Conservation (phyloP, 1,140 invertebrate species). For the Asobara japonica region DNA sequence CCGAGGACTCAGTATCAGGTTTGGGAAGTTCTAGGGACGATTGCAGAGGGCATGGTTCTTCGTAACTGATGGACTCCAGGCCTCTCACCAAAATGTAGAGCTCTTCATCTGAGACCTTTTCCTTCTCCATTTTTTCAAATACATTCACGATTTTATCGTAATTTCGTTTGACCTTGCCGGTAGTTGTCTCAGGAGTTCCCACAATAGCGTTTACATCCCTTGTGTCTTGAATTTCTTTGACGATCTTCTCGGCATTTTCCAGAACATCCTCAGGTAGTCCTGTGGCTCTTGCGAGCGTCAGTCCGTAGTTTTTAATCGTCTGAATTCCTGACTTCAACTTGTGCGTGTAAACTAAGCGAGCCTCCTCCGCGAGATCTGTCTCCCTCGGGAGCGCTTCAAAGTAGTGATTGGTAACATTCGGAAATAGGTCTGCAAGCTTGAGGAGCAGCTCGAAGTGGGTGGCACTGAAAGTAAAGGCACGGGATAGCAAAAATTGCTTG, state of each 20-base stretch:
- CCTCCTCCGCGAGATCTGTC: slow-evolving; percentile 31
- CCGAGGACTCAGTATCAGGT: not conserved
- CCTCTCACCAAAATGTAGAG: not conserved
- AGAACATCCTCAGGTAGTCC: slow-evolving; percentile 44
- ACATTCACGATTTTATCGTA: not conserved
- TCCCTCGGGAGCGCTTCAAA: slow-evolving; percentile 55
- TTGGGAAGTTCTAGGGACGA: not conserved
- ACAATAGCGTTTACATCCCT: not conserved
- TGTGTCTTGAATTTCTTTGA: slow-evolving; percentile 21
- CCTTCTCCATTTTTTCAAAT: not conserved
- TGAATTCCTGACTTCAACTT: slow-evolving; percentile 58
- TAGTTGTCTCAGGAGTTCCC: not conserved
- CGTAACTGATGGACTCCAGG: not conserved
- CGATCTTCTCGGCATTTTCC: slow-evolving; percentile 15
- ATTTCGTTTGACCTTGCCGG: not conserved
- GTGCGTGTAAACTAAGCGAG: slow-evolving; percentile 60
- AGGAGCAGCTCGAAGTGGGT: slow-evolving; percentile 85
- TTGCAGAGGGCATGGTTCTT: not conserved
- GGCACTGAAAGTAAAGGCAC: slow-evolving; percentile 82
- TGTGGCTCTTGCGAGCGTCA: slow-evolving; percentile 59
- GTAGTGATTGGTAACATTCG: slow-evolving; percentile 76
- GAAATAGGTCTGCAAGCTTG: slow-evolving; percentile 77
- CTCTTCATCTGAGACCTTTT: not conserved
- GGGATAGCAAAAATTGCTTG: slow-evolving; percentile 75
- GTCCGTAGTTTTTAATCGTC: slow-evolving; percentile 62